Percentiles rank a stretch among this genome's conserved stretches.
Evolutionary conservation across 2,797 vertebrate genomes (phyloP).

Genomic region (Tauraco hartlaubi): DNA sequence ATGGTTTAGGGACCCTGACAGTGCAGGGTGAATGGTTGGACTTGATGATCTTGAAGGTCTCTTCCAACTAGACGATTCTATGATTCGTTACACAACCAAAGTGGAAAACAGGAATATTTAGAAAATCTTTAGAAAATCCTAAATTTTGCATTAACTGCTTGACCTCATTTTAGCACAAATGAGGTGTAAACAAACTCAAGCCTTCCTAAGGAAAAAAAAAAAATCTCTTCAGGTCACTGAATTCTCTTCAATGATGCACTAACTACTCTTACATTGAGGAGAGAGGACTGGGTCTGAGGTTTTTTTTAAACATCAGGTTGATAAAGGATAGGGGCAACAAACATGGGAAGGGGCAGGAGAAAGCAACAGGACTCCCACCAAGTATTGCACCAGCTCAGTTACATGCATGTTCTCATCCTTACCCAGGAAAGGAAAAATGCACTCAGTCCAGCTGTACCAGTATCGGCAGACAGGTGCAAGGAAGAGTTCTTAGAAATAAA

Average conservation of each 20-base stretch:
- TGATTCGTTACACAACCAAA: background rate
- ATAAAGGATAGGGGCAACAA: background rate
- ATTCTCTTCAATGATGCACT: background rate
- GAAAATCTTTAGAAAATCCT: background rate
- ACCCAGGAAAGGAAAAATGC: background rate
- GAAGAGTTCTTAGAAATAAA: background rate
- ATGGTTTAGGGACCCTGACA: too few species aligned
- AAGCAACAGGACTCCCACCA: background rate
- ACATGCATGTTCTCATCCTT: background rate
- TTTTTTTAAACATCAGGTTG: background rate
- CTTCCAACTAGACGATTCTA: too few species aligned
- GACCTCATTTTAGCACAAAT: background rate
- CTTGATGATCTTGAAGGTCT: too few species aligned
- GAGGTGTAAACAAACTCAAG: background rate
- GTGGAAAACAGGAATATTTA: background rate
- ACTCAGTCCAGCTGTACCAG: background rate
- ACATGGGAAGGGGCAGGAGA: fast-evolving
- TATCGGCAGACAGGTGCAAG: background rate
- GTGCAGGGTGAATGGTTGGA: too few species aligned
- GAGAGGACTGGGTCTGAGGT: background rate
- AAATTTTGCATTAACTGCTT: background rate
- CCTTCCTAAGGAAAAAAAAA: background rate
- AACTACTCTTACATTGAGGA: background rate
- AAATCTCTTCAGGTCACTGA: background rate
- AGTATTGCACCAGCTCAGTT: background rate